Conservation (phyloP, 1,140 invertebrate species). For the Diprion similis region DNA sequence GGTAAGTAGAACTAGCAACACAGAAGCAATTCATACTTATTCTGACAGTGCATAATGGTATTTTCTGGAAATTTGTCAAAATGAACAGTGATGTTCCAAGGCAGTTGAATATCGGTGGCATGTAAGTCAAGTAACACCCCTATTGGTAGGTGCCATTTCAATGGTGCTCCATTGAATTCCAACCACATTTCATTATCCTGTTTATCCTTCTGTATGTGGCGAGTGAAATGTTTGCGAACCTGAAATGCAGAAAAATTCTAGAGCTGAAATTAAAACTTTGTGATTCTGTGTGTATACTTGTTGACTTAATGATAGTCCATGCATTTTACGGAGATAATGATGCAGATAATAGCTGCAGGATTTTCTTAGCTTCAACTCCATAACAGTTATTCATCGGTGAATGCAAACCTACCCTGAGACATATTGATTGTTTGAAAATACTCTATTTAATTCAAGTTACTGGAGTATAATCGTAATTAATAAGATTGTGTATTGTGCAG, state of each 20-base stretch:
- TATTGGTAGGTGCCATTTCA: conserved; percentile 98
- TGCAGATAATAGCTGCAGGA: too few relatives aligned
- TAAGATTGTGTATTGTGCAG: not conserved
- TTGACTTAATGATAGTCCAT: not conserved
- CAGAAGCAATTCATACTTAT: conserved; percentile 67
- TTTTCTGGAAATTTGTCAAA: conserved; percentile 91
- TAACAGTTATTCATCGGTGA: conserved; percentile 10
- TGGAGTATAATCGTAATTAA: not conserved
- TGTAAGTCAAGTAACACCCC: conserved; percentile 92
- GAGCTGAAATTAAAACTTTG: conserved; percentile 22
- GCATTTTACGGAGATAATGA: too few relatives aligned
- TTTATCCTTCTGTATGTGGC: conserved; percentile 82
- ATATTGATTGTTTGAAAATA: not conserved
- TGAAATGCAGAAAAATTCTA: conserved; percentile 48
- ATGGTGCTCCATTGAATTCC: conserved; percentile 88
- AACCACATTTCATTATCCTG: conserved; percentile 93
- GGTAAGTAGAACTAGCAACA: not conserved
- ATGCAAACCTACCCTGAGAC: conserved; percentile 13
- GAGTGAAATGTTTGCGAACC: conserved; percentile 90
- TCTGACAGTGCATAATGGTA: conserved; percentile 77
- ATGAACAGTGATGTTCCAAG: conserved; percentile 95
- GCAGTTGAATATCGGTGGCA: conserved; percentile 76
- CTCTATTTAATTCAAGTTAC: not conserved
- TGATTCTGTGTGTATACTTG: not conserved
- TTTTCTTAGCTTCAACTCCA: too few relatives aligned